Percentiles rank a stretch among this genome's conserved stretches.
Conservation (phyloP, 2,888 invertebrate genomes). For the Plutella xylostella region DNA sequence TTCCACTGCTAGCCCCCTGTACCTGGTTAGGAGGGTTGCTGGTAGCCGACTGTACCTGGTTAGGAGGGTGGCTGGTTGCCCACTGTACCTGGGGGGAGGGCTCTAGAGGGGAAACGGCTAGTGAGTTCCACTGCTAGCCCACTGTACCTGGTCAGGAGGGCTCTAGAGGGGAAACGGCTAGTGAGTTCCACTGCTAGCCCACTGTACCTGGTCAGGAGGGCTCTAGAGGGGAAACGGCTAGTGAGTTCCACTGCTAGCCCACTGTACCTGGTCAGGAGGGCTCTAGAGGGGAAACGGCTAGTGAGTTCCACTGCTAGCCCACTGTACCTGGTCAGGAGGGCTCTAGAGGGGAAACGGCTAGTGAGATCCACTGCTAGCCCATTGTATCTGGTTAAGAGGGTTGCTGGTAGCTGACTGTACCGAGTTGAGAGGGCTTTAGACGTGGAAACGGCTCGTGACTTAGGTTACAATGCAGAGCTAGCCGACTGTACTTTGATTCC, state of each 20-base stretch:
- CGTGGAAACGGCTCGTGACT: neutral
- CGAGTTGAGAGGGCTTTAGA: neutral
- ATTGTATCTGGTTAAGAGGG: too few species aligned
- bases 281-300: too few species aligned
- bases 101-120: neutral
- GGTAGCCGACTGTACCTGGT: neutral
- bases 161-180: neutral
- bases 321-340: neutral
- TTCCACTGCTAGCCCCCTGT: conserved; percentile 83
- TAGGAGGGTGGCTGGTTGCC: neutral
- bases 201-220: too few species aligned
- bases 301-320: neutral
- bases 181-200: neutral
- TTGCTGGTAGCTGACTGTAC: too few species aligned
- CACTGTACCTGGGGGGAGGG: neutral
- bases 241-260: too few species aligned
- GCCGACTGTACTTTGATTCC: too few species aligned
- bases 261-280: too few species aligned
- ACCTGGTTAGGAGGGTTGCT: neutral
- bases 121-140: neutral
- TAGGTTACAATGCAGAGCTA: neutral
- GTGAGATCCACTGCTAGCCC: neutral
- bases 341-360: neutral
- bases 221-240: too few species aligned
- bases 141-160: neutral